Evolutionary conservation across 2,797 vertebrate genomes (phyloP).

Genomic region (Xerus rutilus): DNA sequence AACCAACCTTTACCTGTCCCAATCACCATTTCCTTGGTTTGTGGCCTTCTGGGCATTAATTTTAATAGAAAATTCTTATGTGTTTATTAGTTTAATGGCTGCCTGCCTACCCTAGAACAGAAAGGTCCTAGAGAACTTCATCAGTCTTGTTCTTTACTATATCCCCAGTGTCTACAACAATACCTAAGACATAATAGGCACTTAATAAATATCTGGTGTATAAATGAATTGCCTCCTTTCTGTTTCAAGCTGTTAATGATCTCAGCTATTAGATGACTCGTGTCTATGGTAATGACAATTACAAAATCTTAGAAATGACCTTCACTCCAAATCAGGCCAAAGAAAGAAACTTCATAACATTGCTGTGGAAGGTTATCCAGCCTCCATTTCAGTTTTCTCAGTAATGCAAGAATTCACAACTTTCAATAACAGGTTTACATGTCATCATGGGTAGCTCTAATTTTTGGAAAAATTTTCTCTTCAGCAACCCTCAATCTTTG

Average conservation of each 20-base stretch:
- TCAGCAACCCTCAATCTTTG: neutral
- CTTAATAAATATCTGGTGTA: neutral
- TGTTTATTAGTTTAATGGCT: neutral
- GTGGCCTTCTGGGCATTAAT: neutral
- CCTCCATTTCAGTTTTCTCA: neutral
- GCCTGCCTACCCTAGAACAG: neutral
- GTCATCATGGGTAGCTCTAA: neutral
- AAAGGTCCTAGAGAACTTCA: neutral
- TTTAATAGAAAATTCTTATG: neutral
- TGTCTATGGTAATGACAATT: neutral
- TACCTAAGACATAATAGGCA: neutral
- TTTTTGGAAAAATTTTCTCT: constrained; percentile 3
- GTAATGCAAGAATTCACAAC: neutral
- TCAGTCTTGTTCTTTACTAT: neutral
- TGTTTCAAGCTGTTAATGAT: constrained; percentile 10
- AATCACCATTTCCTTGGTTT: neutral
- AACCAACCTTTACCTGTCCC: neutral
- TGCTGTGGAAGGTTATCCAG: neutral
- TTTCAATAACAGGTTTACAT: neutral
- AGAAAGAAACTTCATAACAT: neutral
- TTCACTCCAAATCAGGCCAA: constrained; percentile 4
- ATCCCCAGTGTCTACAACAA: neutral
- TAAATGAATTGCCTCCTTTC: neutral
- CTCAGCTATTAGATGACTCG: neutral
- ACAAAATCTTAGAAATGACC: constrained; percentile 28